Percentiles rank a stretch among this genome's conserved stretches.
phyloP scores from a whole-genome alignment of 2,113 vertebrate genomes.

The Alectura lathami region DNA sequence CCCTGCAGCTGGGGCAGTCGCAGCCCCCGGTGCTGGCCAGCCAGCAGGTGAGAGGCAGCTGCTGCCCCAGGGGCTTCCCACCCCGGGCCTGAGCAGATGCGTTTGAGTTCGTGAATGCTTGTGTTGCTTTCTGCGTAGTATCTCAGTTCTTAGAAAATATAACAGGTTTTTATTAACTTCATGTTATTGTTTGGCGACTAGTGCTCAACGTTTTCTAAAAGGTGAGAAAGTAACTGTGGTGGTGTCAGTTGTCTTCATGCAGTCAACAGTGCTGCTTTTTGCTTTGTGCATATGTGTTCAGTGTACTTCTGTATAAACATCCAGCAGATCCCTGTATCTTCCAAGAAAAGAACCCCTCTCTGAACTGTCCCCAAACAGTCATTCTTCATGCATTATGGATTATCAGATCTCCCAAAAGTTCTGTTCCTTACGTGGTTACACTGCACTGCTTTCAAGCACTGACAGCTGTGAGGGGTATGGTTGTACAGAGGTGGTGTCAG shows the following conservation, averaged over 20 bases:
- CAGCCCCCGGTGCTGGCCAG: conserved; percentile 55
- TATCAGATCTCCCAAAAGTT: neutral
- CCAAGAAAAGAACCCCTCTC: neutral
- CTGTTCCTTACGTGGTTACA: neutral
- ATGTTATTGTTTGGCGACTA: neutral
- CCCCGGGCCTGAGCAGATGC: rapidly evolving
- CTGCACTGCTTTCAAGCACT: neutral
- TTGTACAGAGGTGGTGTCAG: too few relatives aligned
- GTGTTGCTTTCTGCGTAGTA: rapidly evolving
- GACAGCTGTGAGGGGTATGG: neutral
- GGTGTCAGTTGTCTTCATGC: neutral
- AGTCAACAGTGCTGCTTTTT: neutral
- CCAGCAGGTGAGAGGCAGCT: conserved; percentile 80
- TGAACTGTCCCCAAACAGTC: neutral
- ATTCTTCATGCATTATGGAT: neutral
- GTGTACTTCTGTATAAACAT: neutral
- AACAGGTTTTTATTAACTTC: neutral
- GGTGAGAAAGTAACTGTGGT: neutral
- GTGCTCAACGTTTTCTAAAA: neutral
- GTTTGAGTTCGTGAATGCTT: neutral
- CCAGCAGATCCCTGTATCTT: neutral
- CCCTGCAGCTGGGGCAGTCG: conserved; percentile 53
- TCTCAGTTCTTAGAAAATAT: neutral
- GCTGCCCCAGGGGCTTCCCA: rapidly evolving
- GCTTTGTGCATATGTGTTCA: rapidly evolving